These are phyloP conservation scores for Caenorhabditis doughertyi DNA, from an alignment of 2,888 invertebrate genomes.

Conservation along the genomic window DNA sequence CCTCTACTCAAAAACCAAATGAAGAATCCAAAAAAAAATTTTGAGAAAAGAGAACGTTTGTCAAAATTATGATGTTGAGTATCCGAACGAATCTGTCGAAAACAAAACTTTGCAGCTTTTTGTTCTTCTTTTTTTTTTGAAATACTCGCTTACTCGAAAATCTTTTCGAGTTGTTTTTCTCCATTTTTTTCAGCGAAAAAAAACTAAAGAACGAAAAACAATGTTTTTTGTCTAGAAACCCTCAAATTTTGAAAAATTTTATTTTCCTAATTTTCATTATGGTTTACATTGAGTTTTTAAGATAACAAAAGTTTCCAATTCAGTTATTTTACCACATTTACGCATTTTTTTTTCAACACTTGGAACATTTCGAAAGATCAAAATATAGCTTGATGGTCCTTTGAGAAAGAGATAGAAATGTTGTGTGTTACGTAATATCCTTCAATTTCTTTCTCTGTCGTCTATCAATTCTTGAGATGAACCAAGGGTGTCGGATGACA, in stretches of 20 bases:
- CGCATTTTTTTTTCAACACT: too few relatives aligned
- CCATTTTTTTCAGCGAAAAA: background rate
- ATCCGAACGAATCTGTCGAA: constrained; percentile 5
- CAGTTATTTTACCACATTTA: too few relatives aligned
- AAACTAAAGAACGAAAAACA: background rate
- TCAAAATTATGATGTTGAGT: constrained; percentile 15
- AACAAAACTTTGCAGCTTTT: constrained; percentile 29
- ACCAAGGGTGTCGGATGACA: constrained; percentile 16
- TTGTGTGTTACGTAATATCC: background rate
- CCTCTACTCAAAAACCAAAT: background rate
- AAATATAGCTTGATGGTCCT: background rate
- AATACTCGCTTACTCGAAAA: constrained; percentile 12
- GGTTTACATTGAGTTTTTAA: background rate
- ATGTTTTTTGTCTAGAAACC: too few relatives aligned
- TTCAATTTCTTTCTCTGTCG: background rate
- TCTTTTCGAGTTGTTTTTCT: constrained; percentile 23
- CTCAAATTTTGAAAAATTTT: too few relatives aligned
- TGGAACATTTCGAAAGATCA: background rate
- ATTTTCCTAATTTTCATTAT: too few relatives aligned
- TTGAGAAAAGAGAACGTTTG: background rate
- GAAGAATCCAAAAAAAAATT: background rate
- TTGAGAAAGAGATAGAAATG: background rate
- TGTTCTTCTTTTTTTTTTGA: constrained; percentile 11
- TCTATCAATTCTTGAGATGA: constrained; percentile 29
- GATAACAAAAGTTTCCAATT: background rate